Conservation (phyloP, 1,140 invertebrate genomes). For the Papilio polyxenes region DNA sequence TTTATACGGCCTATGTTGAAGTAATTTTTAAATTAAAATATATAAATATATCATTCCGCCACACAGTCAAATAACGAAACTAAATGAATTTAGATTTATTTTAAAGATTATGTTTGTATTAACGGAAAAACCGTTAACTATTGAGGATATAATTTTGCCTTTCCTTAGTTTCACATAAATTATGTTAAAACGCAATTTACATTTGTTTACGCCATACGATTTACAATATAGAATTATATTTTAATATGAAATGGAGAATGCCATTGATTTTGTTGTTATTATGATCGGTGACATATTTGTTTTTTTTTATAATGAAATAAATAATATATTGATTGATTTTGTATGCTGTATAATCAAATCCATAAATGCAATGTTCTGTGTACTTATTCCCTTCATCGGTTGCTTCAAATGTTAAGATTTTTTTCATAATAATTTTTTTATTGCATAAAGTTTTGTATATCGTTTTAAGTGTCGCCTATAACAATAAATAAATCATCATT, state of each 20-base stretch:
- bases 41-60: constrained; percentile 16
- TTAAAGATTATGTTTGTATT: neutral
- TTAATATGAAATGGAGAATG: constrained; percentile 33
- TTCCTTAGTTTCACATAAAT: constrained; percentile 20
- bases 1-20: constrained; percentile 36
- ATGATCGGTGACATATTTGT: constrained; percentile 21
- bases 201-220: constrained; percentile 30
- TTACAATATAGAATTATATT: constrained; percentile 37
- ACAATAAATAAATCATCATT: constrained; percentile 74
- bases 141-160: constrained; percentile 11
- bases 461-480: constrained; percentile 76
- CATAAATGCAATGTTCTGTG: constrained; percentile 33
- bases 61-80: neutral
- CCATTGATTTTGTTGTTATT: constrained; percentile 40
- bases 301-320: constrained; percentile 26
- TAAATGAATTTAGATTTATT: neutral
- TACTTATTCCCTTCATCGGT: constrained; percentile 34
- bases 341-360: constrained; percentile 35
- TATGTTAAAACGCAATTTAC: constrained; percentile 25
- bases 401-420: constrained; percentile 43
- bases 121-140: constrained; percentile 1
- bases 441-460: constrained; percentile 61
- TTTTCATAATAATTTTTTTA: constrained; percentile 69
- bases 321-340: constrained; percentile 30
- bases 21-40: neutral